phyloP scores from a whole-genome alignment of 1,140 invertebrate species.

The Drosophila navojoa region DNA sequence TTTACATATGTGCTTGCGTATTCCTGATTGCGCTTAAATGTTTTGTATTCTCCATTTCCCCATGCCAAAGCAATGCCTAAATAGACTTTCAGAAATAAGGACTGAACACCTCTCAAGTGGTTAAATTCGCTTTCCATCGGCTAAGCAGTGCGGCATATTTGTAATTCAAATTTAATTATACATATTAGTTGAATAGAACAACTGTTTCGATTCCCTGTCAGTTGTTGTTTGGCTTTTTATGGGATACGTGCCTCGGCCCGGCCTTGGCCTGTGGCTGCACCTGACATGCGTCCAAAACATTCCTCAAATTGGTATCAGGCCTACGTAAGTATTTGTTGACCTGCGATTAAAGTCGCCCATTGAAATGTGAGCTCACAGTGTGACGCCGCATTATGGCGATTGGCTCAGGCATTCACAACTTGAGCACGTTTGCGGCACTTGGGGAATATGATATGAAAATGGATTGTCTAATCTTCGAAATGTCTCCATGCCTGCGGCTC shows the following conservation, averaged over 20 bases:
- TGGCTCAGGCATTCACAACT: constrained; percentile 22
- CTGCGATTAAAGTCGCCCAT: constrained; percentile 25
- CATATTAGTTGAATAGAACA: constrained; percentile 9
- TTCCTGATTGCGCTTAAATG: too few species aligned
- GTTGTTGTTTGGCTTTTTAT: constrained; percentile 25
- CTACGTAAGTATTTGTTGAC: constrained; percentile 14
- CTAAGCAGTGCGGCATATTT: neutral
- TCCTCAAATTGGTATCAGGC: constrained; percentile 18
- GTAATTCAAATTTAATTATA: constrained; percentile 35
- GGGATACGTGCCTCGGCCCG: neutral
- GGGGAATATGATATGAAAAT: constrained; percentile 52
- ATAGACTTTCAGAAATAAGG: too few species aligned
- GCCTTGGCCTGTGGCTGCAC: constrained; percentile 11
- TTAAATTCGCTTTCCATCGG: too few species aligned
- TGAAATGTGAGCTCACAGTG: constrained; percentile 4
- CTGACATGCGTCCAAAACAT: constrained; percentile 16
- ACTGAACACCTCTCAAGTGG: neutral
- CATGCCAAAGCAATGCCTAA: too few species aligned
- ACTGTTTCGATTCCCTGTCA: constrained; percentile 31
- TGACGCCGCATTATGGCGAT: neutral
- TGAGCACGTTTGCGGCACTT: constrained; percentile 17
- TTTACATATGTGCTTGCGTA: too few species aligned
- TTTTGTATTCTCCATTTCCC: too few species aligned
- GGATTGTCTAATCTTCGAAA: constrained; percentile 27
- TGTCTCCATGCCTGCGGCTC: constrained; percentile 7